Percentiles rank a stretch among this genome's conserved stretches.
Evolutionary conservation across 2,113 vertebrate species (phyloP).

Genomic region (Gadus chalcogrammus): DNA sequence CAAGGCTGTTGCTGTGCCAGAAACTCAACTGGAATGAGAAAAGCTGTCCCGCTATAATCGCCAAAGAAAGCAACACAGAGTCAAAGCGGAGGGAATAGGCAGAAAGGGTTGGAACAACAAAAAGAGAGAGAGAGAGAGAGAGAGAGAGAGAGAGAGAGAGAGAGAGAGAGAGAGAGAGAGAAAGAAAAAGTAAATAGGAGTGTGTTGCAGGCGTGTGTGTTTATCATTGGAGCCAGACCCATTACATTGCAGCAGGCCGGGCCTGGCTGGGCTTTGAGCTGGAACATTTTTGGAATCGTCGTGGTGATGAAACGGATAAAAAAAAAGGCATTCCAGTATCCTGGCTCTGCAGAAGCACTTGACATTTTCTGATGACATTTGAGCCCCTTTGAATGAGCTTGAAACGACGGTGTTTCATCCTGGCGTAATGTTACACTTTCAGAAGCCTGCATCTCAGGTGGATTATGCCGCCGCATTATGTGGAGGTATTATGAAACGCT

Average conservation of each 20-base stretch:
- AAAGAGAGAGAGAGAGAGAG: too few relatives aligned
- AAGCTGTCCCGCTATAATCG: too few relatives aligned
- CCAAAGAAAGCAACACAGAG: neutral
- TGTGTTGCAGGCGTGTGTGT: neutral
- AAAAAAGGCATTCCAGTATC: constrained; percentile 56
- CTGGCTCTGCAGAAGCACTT: constrained; percentile 62
- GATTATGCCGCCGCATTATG: constrained; percentile 83
- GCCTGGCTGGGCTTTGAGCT: neutral
- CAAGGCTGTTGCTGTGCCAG: too few relatives aligned
- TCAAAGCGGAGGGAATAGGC: neutral
- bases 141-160: too few relatives aligned
- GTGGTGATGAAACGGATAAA: constrained; percentile 37
- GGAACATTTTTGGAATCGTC: constrained; percentile 25
- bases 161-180: too few relatives aligned
- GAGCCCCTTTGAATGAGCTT: constrained; percentile 75
- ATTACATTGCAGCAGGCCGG: constrained; percentile 24
- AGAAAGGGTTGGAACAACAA: neutral
- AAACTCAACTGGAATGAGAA: too few relatives aligned
- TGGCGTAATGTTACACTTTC: constrained; percentile 77
- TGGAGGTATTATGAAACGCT: constrained; percentile 70
- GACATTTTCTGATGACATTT: constrained; percentile 79
- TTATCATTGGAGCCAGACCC: constrained; percentile 16
- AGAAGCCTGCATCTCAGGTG: constrained; percentile 72
- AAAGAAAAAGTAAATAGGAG: too few relatives aligned
- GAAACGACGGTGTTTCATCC: constrained; percentile 77